A percentile compares a stretch with the other conserved stretches of the same genome.
Conservation (phyloP, 2,797 vertebrate species). For the Salarias fasciatus region DNA sequence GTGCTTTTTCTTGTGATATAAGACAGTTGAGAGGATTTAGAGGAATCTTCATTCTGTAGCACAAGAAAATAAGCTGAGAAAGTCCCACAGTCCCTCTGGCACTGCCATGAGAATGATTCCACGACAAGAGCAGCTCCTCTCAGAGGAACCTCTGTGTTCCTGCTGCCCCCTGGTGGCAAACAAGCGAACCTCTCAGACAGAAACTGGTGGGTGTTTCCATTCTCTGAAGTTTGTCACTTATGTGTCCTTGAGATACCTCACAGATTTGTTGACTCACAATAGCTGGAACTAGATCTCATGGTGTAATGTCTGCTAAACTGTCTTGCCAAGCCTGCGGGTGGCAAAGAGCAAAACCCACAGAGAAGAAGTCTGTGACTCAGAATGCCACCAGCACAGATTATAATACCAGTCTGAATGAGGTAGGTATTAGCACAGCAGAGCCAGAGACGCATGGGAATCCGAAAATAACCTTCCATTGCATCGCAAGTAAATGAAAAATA, state of each 20-base stretch:
- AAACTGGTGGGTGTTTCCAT: constrained; percentile 6
- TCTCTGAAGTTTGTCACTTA: constrained; percentile 39
- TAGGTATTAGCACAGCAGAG: background rate
- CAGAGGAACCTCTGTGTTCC: constrained; percentile 19
- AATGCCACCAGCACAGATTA: constrained; percentile 1
- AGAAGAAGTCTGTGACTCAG: constrained; percentile 16
- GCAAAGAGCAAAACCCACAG: constrained; percentile 31
- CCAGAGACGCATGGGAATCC: fast-evolving
- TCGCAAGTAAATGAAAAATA: too few species aligned
- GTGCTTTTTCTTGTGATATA: too few species aligned
- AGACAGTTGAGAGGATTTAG: too few species aligned
- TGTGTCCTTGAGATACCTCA: constrained; percentile 60
- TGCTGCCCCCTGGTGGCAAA: constrained; percentile 70
- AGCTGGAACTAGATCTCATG: constrained; percentile 38
- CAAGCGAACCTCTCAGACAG: constrained; percentile 11
- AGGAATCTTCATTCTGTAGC: background rate
- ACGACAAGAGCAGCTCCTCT: background rate
- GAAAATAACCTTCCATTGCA: too few species aligned
- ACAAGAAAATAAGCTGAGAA: constrained; percentile 9
- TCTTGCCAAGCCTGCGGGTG: constrained; percentile 15
- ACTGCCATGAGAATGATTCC: background rate
- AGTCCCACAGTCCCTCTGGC: background rate
- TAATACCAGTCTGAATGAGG: background rate
- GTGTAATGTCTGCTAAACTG: constrained; percentile 18
- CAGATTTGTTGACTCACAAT: constrained; percentile 63